A percentile compares a stretch with the other conserved stretches of the same genome.
Evolutionary conservation across 1,140 invertebrate genomes (phyloP).

Genomic region (Lordiphosa stackelbergi): DNA sequence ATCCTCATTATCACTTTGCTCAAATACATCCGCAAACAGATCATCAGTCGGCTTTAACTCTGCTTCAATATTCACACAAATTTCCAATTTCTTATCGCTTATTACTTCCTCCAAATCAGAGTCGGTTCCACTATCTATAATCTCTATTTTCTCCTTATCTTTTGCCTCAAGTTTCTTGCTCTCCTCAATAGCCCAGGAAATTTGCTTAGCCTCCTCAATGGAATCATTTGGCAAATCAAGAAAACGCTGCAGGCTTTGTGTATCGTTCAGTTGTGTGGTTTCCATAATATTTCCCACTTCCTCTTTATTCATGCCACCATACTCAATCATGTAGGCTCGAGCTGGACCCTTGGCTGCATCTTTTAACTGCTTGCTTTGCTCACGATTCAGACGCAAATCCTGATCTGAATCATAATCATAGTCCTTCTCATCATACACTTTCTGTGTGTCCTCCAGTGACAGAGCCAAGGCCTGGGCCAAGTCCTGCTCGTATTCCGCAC

Average conservation of each 20-base stretch:
- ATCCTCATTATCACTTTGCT: slow-evolving; percentile 14
- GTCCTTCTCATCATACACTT: slow-evolving; percentile 62
- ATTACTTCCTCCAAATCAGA: slow-evolving; percentile 32
- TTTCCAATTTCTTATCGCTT: slow-evolving; percentile 53
- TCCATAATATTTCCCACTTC: slow-evolving; percentile 79
- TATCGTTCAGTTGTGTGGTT: slow-evolving; percentile 55
- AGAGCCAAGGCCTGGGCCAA: slow-evolving; percentile 79
- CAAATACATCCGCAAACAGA: slow-evolving; percentile 84
- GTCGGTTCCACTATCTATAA: slow-evolving; percentile 26
- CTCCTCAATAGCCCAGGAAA: slow-evolving; percentile 36
- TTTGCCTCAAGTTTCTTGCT: slow-evolving; percentile 14
- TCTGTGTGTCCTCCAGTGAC: slow-evolving; percentile 75
- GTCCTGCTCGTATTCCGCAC: slow-evolving; percentile 78
- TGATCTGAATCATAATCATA: slow-evolving; percentile 64
- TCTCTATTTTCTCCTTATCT: background rate
- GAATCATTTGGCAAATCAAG: slow-evolving; percentile 23
- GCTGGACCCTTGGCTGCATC: slow-evolving; percentile 78
- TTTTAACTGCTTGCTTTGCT: slow-evolving; percentile 63
- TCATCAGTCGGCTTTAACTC: slow-evolving; percentile 79
- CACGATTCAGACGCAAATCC: slow-evolving; percentile 58
- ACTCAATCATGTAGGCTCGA: slow-evolving; percentile 84
- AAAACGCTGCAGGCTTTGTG: slow-evolving; percentile 29
- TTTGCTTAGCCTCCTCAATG: slow-evolving; percentile 39
- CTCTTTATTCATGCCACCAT: slow-evolving; percentile 84
- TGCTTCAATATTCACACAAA: slow-evolving; percentile 67